A percentile compares a stretch with the other conserved stretches of the same genome.
Evolutionary conservation across 2,797 vertebrate species (phyloP).

Genomic region (Steatocranus sp.): DNA sequence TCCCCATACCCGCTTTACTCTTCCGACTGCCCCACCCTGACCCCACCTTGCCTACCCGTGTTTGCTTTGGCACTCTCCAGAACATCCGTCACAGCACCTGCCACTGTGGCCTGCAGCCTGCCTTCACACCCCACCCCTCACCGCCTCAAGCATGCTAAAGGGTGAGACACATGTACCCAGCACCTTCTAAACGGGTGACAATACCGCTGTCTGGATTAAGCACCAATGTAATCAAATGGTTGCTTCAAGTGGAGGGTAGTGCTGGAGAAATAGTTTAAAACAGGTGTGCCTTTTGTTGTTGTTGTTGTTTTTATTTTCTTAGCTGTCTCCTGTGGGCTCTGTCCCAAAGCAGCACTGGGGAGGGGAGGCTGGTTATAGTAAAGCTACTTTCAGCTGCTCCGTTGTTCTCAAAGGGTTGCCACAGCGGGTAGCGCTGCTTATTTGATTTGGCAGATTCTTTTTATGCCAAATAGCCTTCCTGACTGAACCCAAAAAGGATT

Average conservation of each 20-base stretch:
- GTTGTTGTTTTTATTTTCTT: constrained; percentile 18
- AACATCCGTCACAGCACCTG: constrained; percentile 74
- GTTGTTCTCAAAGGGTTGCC: not conserved
- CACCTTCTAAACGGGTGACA: constrained; percentile 73
- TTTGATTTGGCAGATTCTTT: not conserved
- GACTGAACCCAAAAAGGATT: not conserved
- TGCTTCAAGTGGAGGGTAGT: constrained; percentile 24
- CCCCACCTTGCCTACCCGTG: constrained; percentile 55
- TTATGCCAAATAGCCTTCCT: not conserved
- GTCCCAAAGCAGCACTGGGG: constrained; percentile 12
- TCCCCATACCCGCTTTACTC: constrained; percentile 41
- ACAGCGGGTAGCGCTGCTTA: fast-evolving
- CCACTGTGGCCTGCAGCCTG: constrained; percentile 46
- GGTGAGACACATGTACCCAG: constrained; percentile 58
- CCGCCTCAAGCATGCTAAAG: constrained; percentile 51
- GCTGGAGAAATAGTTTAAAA: constrained; percentile 31
- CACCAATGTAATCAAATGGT: constrained; percentile 23
- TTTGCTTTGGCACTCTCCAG: constrained; percentile 66
- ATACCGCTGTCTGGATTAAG: constrained; percentile 65
- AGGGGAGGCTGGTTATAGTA: not conserved
- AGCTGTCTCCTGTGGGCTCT: constrained; percentile 9
- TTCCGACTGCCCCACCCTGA: constrained; percentile 58
- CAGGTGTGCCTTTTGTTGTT: constrained; percentile 57
- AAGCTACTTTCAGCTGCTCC: not conserved
- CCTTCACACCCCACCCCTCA: constrained; percentile 34